Evolutionary conservation across 2,888 invertebrate genomes (phyloP).

Genomic region (Phaonia tiefii): DNA sequence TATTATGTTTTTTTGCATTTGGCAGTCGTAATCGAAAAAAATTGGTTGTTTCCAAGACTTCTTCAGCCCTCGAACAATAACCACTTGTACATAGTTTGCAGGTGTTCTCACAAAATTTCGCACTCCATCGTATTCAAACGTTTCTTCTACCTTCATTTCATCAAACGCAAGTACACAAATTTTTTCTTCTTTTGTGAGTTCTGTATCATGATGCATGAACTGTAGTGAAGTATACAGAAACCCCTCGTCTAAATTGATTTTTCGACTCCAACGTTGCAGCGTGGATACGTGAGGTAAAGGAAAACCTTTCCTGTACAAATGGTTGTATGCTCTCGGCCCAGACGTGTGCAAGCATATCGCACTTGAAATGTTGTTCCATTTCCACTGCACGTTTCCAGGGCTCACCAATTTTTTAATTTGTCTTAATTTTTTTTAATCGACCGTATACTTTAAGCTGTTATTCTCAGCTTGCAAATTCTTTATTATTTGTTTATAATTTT

Average conservation of each 20-base stretch:
- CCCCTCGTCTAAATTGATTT: slow-evolving; percentile 25
- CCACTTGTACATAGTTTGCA: slow-evolving; percentile 49
- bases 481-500: too few species aligned
- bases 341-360: slow-evolving; percentile 4
- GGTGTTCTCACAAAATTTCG: slow-evolving; percentile 19
- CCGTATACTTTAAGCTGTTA: too few species aligned
- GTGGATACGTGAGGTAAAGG: not conserved
- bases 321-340: not conserved
- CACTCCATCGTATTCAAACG: slow-evolving; percentile 45
- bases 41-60: slow-evolving; percentile 53
- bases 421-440: not conserved
- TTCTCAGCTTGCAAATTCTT: too few species aligned
- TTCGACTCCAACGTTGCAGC: not conserved
- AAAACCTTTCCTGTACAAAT: not conserved
- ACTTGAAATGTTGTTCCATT: not conserved
- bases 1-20: slow-evolving; percentile 27
- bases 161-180: slow-evolving; percentile 49
- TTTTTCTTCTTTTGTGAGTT: too few species aligned
- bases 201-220: too few species aligned
- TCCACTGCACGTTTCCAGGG: not conserved
- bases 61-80: slow-evolving; percentile 42
- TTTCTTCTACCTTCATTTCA: slow-evolving; percentile 46
- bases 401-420: not conserved
- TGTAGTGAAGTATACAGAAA: too few species aligned
- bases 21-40: slow-evolving; percentile 35